Evolutionary conservation across 2,888 invertebrate genomes (phyloP).

Genomic region (Drosophila mimica): DNA sequence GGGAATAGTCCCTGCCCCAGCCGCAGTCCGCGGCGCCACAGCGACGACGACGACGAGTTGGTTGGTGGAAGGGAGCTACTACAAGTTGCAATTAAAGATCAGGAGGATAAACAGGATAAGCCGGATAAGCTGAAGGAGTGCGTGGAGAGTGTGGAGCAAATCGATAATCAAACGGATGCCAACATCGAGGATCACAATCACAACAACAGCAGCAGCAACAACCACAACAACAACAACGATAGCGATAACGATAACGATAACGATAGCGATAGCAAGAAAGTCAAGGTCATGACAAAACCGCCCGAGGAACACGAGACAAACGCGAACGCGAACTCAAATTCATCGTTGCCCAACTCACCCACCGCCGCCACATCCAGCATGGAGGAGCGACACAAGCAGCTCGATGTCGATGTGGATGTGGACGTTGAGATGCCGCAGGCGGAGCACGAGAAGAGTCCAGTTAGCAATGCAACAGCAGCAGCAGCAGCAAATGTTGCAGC

Average conservation of each 20-base stretch:
- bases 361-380: slow-evolving; percentile 27
- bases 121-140: slow-evolving; percentile 1
- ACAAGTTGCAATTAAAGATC: neutral
- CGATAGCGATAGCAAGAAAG: slow-evolving; percentile 41
- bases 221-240: slow-evolving; percentile 15
- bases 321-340: slow-evolving; percentile 27
- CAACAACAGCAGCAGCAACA: slow-evolving; percentile 40
- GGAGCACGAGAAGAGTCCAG: slow-evolving; percentile 16
- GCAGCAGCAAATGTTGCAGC: slow-evolving; percentile 17
- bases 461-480: slow-evolving; percentile 1
- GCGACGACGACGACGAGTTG: slow-evolving; percentile 54
- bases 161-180: slow-evolving; percentile 26
- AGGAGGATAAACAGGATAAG: neutral
- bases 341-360: slow-evolving; percentile 50
- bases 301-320: slow-evolving; percentile 31
- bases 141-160: neutral
- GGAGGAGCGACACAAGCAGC: slow-evolving; percentile 20
- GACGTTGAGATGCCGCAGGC: slow-evolving; percentile 53
- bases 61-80: slow-evolving; percentile 11
- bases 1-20: slow-evolving; percentile 66
- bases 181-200: slow-evolving; percentile 49
- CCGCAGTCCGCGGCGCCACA: slow-evolving; percentile 51
- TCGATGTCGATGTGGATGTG: slow-evolving; percentile 36
- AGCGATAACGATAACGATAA: neutral
- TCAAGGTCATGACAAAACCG: slow-evolving; percentile 61